Percentiles rank a stretch among this genome's conserved stretches.
These are phyloP conservation scores for Prionailurus bengalensis DNA, from an alignment of 2,113 vertebrate species.

Conservation along the genomic window DNA sequence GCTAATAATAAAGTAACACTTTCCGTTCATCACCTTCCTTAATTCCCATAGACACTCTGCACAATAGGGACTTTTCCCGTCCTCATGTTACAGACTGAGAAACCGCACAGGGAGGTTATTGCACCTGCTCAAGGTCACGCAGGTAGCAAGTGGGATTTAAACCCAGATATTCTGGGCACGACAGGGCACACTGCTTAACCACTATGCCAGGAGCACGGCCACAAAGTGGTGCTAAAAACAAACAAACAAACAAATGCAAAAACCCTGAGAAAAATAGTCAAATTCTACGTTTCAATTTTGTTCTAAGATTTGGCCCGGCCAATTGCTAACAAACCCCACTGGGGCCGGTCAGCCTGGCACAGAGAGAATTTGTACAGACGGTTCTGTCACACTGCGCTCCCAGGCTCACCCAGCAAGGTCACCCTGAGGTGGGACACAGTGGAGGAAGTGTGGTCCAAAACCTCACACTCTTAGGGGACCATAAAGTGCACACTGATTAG, in stretches of 20 bases:
- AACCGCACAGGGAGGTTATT: not conserved
- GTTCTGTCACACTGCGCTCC: fast-evolving
- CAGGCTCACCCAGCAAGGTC: not conserved
- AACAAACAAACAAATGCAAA: not conserved
- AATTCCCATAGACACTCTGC: not conserved
- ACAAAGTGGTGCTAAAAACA: no score
- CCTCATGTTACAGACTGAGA: not conserved
- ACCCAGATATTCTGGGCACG: not conserved
- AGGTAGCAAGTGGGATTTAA: not conserved
- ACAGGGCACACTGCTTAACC: not conserved
- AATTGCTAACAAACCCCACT: not conserved
- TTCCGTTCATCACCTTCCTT: not conserved
- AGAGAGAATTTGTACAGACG: not conserved
- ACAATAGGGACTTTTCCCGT: not conserved
- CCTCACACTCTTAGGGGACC: not conserved
- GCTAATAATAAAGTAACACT: not conserved
- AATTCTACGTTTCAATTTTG: not conserved
- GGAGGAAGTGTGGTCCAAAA: not conserved
- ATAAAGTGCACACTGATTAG: not conserved
- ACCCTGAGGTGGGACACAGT: not conserved
- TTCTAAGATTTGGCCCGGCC: not conserved
- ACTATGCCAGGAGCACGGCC: fast-evolving
- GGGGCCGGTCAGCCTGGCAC: not conserved
- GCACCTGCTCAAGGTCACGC: not conserved
- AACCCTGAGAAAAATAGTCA: not conserved